Evolutionary conservation across 2,888 invertebrate genomes (phyloP).

Genomic region (Scaptomyza caliginosa): DNA sequence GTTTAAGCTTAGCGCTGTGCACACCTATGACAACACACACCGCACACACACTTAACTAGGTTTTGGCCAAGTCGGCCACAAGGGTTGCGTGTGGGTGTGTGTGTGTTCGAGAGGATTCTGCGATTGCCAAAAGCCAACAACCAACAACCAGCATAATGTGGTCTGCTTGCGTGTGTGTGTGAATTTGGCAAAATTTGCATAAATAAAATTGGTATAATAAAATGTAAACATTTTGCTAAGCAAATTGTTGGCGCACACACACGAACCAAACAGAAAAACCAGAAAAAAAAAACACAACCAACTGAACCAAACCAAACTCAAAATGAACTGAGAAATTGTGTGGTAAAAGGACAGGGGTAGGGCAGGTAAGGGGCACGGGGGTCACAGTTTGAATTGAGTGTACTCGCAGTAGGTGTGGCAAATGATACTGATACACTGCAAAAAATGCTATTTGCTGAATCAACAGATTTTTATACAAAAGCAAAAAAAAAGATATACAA

Average conservation of each 20-base stretch:
- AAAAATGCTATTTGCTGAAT: conserved; percentile 54
- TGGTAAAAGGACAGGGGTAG: neutral
- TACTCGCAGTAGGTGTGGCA: conserved; percentile 21
- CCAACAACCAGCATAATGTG: conserved; percentile 46
- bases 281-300: neutral
- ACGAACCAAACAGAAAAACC: conserved; percentile 6
- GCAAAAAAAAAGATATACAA: conserved; percentile 25
- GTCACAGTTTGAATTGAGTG: neutral
- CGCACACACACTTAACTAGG: conserved; percentile 34
- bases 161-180: conserved; percentile 39
- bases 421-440: conserved; percentile 5
- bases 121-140: conserved; percentile 47
- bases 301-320: conserved; percentile 8
- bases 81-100: neutral
- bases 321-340: conserved; percentile 29
- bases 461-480: conserved; percentile 71
- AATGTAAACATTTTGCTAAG: conserved; percentile 76
- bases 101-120: neutral
- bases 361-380: neutral
- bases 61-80: conserved; percentile 11
- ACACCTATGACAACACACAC: conserved; percentile 44
- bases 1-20: conserved; percentile 35
- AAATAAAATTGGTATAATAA: conserved; percentile 77
- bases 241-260: conserved; percentile 62
- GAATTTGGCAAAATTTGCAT: conserved; percentile 70